Evolutionary conservation across 2,888 invertebrate genomes (phyloP), one percentile per base, ranked within the genome.

Genomic region (Reticulitermes lucifugus): DNA sequence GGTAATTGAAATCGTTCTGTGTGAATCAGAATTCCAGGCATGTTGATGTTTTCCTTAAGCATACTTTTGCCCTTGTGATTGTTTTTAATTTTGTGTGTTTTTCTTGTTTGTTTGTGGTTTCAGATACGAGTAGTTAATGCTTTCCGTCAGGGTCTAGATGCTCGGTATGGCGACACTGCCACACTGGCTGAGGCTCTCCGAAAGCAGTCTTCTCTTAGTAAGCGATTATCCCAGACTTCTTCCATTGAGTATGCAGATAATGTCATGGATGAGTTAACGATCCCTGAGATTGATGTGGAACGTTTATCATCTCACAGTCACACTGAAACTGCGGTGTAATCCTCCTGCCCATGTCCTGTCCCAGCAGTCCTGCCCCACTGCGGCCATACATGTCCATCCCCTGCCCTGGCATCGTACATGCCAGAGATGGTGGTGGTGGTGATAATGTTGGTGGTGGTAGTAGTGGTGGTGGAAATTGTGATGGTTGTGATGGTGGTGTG

Each of bases 101-200:
- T 87, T 88, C 43, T 87, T 88, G 86, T 87, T 86, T 86, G 85
- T 79, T 86, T 73, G 75, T 86, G 89, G 89, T 90, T 91, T 92
- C 96, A 99, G 99, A 99, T 99, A 93, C 98, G 99, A 94, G 99
- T 99, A 94, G 99, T 99, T 93, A 99, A 99, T 94, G 99, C 99
- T 94, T 99, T 99, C 95, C 98, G 99, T 93, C 98, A 98, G 95
- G 99, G 99, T 93, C 95, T 99, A 93, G 98, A 98, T 93, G 95
- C 97, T 92, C 96, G 98, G 91, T 95, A 95, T 91, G 96, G 97
- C 92, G 97, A 97, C 93, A 96, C 96, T 93, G 96, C 96, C 91
- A 96, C 97, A 92, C 94, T 97, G 91, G 97, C 97, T 88, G 97
- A 97, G 93, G 97, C 97, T 91, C 95, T 97, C 90, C 96, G 97